phyloP scores from a whole-genome alignment of 1,140 invertebrate species.

The Uloborus diversus region DNA sequence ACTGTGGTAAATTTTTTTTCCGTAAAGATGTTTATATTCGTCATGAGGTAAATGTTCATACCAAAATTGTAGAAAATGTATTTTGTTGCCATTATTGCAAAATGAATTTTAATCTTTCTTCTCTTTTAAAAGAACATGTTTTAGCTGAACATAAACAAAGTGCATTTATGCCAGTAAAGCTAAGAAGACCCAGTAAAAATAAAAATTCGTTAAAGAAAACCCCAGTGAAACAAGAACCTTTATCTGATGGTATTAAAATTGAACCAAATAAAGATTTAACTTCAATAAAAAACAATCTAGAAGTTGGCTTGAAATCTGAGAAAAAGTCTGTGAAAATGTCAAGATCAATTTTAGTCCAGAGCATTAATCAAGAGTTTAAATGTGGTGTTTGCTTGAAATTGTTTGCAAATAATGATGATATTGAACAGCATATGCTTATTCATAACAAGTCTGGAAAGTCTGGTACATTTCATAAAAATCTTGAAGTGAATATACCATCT shows the following conservation, averaged over 20 bases:
- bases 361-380: background rate
- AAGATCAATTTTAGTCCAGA: background rate
- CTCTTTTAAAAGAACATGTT: slow-evolving; percentile 36
- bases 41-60: slow-evolving; percentile 46
- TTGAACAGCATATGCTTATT: slow-evolving; percentile 24
- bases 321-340: background rate
- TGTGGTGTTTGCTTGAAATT: slow-evolving; percentile 27
- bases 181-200: background rate
- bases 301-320: no score
- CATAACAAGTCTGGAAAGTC: background rate
- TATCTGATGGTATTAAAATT: background rate
- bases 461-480: background rate
- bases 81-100: slow-evolving; percentile 55
- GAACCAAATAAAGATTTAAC: background rate
- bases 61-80: slow-evolving; percentile 16
- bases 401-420: slow-evolving; percentile 13
- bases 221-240: background rate
- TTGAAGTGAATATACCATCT: background rate
- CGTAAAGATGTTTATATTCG: slow-evolving; percentile 50
- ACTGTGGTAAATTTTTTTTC: slow-evolving; percentile 53
- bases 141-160: slow-evolving; percentile 29
- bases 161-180: slow-evolving; percentile 28
- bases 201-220: no score
- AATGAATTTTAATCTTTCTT: slow-evolving; percentile 9
- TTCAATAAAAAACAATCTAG: no score